Evolutionary conservation across 2,113 vertebrate species (phyloP), one percentile per base, ranked within the genome.

Genomic region (Sus scrofa): DNA sequence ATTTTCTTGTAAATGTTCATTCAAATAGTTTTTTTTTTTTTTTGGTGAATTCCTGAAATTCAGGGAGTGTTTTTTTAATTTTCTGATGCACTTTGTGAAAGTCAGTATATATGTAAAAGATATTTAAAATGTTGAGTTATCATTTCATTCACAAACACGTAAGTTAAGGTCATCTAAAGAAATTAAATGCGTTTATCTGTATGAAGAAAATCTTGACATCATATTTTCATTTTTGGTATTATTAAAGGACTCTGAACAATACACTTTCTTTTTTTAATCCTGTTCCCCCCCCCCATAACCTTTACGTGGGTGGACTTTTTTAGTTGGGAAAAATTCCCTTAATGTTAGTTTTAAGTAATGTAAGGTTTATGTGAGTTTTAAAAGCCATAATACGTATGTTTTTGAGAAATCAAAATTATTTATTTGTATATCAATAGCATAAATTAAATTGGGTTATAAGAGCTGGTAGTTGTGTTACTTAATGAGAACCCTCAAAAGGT

Each of bases 21-120:
- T 98, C 98, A 98, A 99, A 99, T 98, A 98, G 98, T 18, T 78
- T 93, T 99, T 99, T 44, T 99, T 44, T 97, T 97, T 68, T 93
- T 97, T 98, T 97, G 97, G 99, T 99, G 99, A 99, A 99, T 99
- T 99, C 99, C 99, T 99, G 99, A 99, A 99, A 99, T 99, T 99
- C 99, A 99, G 99, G 99, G 99, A 99, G 98, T 65, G 65, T 93
- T 98, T 98, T 97, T 98, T 99, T 99, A 98, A 98, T 98, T 99
- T 99, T 99, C 99, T 98, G 99, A 99, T 99, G 99, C 99, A 99
- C 99, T 99, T 99, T 99, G 99, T 99, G 99, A 99, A 99, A 99
- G 99, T 99, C 99, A 98, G 99, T 99, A 99, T 99, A 99, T 99
- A 99, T 99, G 99, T 99, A 99, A 99, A 99, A 99, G 98, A 99